Evolutionary conservation across 64 coral and sea anemone species (phyloP), one percentile per base, ranked within the genome.

Genomic region (Pocillopora verrucosa): DNA sequence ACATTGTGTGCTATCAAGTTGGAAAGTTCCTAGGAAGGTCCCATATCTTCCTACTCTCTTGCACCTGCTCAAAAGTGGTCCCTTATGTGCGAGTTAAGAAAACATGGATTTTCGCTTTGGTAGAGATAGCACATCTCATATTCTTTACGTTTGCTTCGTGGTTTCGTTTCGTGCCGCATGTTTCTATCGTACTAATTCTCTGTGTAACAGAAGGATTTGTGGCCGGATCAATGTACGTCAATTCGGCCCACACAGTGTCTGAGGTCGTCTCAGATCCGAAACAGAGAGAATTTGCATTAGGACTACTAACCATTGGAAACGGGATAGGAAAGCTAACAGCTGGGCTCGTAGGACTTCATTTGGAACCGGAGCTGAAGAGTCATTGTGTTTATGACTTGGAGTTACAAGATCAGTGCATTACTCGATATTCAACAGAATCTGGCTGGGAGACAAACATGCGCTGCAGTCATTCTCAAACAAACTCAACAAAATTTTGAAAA

Each of bases 21-120:
- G 91, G 91, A 65, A 87, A 93, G 38, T 88, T 93, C 30, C 76
- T 93, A 4, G 91, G 91, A 56, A 76, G 91, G 38, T 93, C 91
- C 16, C 79, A 93, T 60, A 87, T 87, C 16, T 76, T 93, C 14
- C 16, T 93, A 2, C 76, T 88, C 19, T 82, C 84, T 10, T 93
- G 76, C 68, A 41, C 86, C 64, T 65, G 86, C 24, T 88, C 76
- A 30, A 76, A 81, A 34, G 64, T 88, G 19, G 38, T 88, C 84
- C 81, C 86, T 26, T 59, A 88, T 59, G 60, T 84, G 62, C 80
- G 80, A 20, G 34, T 84, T 19, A 65, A 45, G 62, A 93, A 72
- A 75, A 88, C 86, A 1, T 93, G 91, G 91, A 93, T 93, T 36
- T 58, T 93, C 5, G 64, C 91, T 1, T 24, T 87, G 16, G 36